Evolutionary conservation across 2,888 invertebrate genomes (phyloP), one percentile per base, ranked within the genome.

Genomic region (Cephus nigrinus): DNA sequence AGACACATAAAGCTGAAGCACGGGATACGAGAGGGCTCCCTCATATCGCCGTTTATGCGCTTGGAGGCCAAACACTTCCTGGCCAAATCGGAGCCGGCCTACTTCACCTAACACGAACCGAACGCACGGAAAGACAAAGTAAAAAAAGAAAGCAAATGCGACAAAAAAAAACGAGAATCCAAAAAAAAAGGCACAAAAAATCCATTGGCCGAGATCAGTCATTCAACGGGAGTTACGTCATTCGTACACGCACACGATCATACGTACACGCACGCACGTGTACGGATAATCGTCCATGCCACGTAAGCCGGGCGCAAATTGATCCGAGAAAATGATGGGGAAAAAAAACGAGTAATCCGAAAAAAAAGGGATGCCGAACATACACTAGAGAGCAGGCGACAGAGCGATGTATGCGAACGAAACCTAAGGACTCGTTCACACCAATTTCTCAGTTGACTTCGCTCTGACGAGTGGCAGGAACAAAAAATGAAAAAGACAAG

Each of bases 1-100:
- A 91, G 92, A 85, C 93, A 93, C 83, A 92, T 93, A 84, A 92
- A 92, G 82, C 89, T 92, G 81, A 92, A 92, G 85, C 93, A 93
- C 84, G 91, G 91, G 72, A 87, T 90, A 81, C 86, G 88, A 82
- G 91, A 90, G 78, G 88, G 88, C 80, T 89, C 89, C 78, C 83
- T 88, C 82, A 82, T 88, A 82, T 86, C 90, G 80, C 86, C 90
- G 77, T 90, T 89, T 80, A 88, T 88, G 85, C 89, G 89, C 80
- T 81, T 90, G 85, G 90, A 90, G 78, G 82, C 87, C 73, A 89
- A 89, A 80, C 88, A 88, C 74, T 87, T 85, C 81, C 84, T 91
- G 83, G 89, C 88, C 71, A 91, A 91, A 87, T 86, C 90, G 82
- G 88, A 91, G 76, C 80, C 89, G 68, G 81, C 87, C 80, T 91